Evolutionary conservation across 2,888 invertebrate genomes (phyloP), one percentile per base, ranked within the genome.

Genomic region (Acrobasis suavella): DNA sequence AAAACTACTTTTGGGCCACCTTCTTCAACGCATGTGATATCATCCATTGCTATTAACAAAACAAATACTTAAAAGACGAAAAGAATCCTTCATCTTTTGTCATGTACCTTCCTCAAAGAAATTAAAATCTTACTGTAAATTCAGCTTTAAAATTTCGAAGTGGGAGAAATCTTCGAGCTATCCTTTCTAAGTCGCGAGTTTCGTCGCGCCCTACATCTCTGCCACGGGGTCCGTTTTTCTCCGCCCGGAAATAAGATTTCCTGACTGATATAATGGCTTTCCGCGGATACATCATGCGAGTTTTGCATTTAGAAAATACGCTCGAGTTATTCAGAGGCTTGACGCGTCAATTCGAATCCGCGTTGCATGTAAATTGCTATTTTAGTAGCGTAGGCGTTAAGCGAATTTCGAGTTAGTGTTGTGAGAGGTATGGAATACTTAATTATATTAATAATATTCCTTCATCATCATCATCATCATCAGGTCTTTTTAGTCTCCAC

Each of bases 161-260:
- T 32, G 32, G 32, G 32, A 6, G 32, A 7, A 32, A 32, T 32
- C 32, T 32, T 32, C 32, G 7, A 6, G 32, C 8, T 46, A 46
- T 12, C 46, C n/a, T 46, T 46, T n/a, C 17, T 17, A 17, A 51
- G 51, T 51, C 60, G 51, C 51, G 60, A 70, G 70, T 73, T 70
- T 67, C 76, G 74, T 74, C 78, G 77, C 82, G 85, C 84, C 86
- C 86, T 78, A 84, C 79, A 83, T 85, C 78, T 76, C 72, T 72
- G 74, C 74, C 73, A 74, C 72, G 70, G 75, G 78, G 85, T 80
- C 82, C 85, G 81, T 84, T 89, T 89, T 88, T 87, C 85, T 83
- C 81, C 80, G 72, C 82, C 81, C 80, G 90, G 89, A 89, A 90
- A 91, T 90, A 87, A 89, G 89, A 90, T 91, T 88, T 89, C 82